Base-by-base conservation (phyloP, 2,113 vertebrate genomes). In the Odontophorus gujanensis region DNA sequence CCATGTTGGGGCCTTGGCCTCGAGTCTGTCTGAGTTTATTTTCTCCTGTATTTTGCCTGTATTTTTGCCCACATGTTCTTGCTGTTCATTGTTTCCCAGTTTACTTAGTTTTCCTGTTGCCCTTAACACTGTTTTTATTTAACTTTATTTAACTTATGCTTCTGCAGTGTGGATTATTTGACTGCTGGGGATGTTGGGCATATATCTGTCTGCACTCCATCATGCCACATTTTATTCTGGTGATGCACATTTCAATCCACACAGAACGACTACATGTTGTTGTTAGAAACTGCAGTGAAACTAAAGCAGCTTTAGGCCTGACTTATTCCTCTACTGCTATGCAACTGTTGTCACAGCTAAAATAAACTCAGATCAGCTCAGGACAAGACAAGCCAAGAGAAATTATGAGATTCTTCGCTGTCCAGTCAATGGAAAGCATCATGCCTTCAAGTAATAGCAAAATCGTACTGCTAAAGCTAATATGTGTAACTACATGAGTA, bases 371-470 rank as follows among this genome's bases (percentile, higher is more conserved):
- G 57, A 38, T 82, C 19, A 30, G 34, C 47, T 85, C 38, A 57
- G 85, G 36, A 66, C 42, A n/a, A 61, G 50, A 13, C 32, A 69
- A 66, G 15, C 66, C 19, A 66, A 57, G 55, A 81, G 50, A 32
- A 32, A 2, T 87, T 72, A 28, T 36, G 69, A 78, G n/a, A 21
- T 81, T 61, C 55, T 62, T 26, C 2, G 0, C 55, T 86, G 34
- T 59, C 0, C 0, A 25, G 24, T 77, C 63, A 83, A 8, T 19
- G 67, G 48, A 76, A 57, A 74, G 30, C 68, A 15, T 91, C 0
- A 0, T 86, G 21, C 30, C 58, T 40, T 73, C 22, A 53, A 4
- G 21, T 73, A 57, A 28, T 34, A 50, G 7, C 1, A 5, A 67
- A 81, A 53, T 53, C 21, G 4, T 36, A 61, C 36, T 50, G n/a